Base-by-base conservation (phyloP, 2,888 invertebrate genomes). In the Drosophila eohydei region DNA sequence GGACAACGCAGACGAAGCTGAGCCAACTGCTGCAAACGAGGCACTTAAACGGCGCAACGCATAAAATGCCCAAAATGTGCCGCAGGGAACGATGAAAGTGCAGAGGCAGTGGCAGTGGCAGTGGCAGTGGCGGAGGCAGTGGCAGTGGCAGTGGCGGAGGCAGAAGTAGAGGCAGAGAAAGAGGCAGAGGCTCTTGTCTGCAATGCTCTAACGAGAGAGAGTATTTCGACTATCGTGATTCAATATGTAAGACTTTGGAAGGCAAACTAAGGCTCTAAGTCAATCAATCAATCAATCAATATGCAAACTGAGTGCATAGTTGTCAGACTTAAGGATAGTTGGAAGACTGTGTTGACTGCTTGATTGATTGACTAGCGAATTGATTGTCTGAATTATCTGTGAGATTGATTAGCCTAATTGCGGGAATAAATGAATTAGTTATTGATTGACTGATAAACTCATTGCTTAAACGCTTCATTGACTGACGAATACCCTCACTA, bases 61-160 rank as follows among this genome's bases (percentile, higher is more conserved):
- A 51, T 28, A 32, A 51, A 59, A 52, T 69, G 54, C 16, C 55
- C 55, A 72, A 72, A 77, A 68, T 65, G 51, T 66, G 66, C 70
- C 79, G 66, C 40, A 14, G 78, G 76, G 71, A 78, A 67, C 14
- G 61, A 64, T 66, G 58, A 50, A 34, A 55, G 40, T 54, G 36
- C n/a, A 11, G 52, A 38, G 36, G 9, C 14, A 46, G 46, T 3
- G 40, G 12, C 51, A 26, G 21, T 14, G 46, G 26, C 6, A 40
- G 40, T n/a, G 40, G 5, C 5, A 40, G 12, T n/a, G n/a, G n/a
- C n/a, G n/a, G n/a, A n/a, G n/a, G n/a, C n/a, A n/a, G n/a, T n/a
- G n/a, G n/a, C 28, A 46, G 30, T 4, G 21, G 46, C 14, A 28
- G 28, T 12, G 44, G 4, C 16, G 9, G 43, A 4, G 43, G 16